Evolutionary conservation across 2,888 invertebrate genomes (phyloP).

Genomic region (Clostera curtula): DNA sequence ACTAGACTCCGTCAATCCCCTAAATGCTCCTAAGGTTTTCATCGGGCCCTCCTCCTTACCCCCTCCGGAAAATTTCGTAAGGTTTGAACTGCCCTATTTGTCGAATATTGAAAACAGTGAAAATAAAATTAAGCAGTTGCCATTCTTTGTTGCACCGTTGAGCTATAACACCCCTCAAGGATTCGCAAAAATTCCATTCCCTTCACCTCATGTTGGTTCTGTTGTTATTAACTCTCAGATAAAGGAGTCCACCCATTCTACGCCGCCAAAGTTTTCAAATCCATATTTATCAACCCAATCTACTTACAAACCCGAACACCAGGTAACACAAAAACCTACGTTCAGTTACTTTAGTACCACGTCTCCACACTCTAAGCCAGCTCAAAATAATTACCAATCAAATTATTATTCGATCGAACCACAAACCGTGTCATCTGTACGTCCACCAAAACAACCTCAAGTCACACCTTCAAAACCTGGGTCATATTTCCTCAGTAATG

Average conservation of each 20-base stretch:
- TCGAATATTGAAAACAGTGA: constrained; percentile 83
- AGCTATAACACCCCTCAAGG: constrained; percentile 90
- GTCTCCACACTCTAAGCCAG: constrained; percentile 43
- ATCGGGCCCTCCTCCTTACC: constrained; percentile 86
- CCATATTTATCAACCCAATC: constrained; percentile 16
- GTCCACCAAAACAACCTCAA: constrained; percentile 35
- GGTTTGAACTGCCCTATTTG: constrained; percentile 88
- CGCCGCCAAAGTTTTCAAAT: constrained; percentile 12
- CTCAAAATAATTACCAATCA: constrained; percentile 39
- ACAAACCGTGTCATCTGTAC: constrained; percentile 49
- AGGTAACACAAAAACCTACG: constrained; percentile 55
- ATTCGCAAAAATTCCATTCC: constrained; percentile 89
- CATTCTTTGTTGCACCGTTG: constrained; percentile 90
- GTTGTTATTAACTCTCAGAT: constrained; percentile 81
- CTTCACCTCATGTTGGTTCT: constrained; percentile 90
- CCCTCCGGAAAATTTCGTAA: constrained; percentile 82
- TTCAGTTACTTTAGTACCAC: constrained; percentile 60
- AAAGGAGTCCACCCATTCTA: constrained; percentile 32
- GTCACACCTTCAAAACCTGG: constrained; percentile 35
- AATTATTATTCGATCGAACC: constrained; percentile 64
- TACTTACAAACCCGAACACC: constrained; percentile 34
- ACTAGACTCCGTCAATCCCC: constrained; percentile 80
- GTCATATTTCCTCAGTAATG: constrained; percentile 45
- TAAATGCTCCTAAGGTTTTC: constrained; percentile 83
- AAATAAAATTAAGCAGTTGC: constrained; percentile 82